Evolutionary conservation across 2,888 invertebrate genomes (phyloP), one percentile per base, ranked within the genome.

Genomic region (Oligia strigilis): DNA sequence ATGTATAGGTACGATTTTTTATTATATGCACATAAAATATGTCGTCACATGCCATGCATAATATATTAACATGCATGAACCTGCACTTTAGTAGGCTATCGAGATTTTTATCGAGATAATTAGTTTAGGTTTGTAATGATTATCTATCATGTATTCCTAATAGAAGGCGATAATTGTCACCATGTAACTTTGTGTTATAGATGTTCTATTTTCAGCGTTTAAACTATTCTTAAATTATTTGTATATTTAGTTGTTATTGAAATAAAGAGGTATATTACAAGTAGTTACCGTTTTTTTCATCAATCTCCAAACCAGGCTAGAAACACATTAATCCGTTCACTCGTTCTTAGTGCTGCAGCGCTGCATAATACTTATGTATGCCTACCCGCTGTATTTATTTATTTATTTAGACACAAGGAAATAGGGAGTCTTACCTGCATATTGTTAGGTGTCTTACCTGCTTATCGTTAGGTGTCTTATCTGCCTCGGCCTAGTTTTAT

Each of bases 171-270:
- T 88, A 80, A 72, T 75, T 72, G 78, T 83, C 77, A 83, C 72
- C n/a, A 72, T 72, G 71, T 77, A 74, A 85, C 60, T 83, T 72
- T 83, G 83, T 86, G 73, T 81, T 81, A 86, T 86, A 77, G 79
- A 86, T 83, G 73, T 86, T 80, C 78, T 87, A 88, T 88, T 86
- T 83, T 77, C 78, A 86, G 46, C 52, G 88, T 85, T 82, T 85
- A 79, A 82, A 73, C 49, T 84, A 72, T 82, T 82, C 29, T 49
- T 85, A 87, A 87, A 87, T 88, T 88, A 87, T 88, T 81, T 88
- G 82, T 84, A 79, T 78, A 84, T 81, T 85, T 88, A 81, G 87
- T 88, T 83, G 87, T 87, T 87, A 87, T 77, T 81, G 66, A 75
- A 84, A 85, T 88, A 85, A 88, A 88, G 81, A 81, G 77, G 58